Base-by-base conservation (phyloP, 2,888 invertebrate species). In the Drosophila conformis region DNA sequence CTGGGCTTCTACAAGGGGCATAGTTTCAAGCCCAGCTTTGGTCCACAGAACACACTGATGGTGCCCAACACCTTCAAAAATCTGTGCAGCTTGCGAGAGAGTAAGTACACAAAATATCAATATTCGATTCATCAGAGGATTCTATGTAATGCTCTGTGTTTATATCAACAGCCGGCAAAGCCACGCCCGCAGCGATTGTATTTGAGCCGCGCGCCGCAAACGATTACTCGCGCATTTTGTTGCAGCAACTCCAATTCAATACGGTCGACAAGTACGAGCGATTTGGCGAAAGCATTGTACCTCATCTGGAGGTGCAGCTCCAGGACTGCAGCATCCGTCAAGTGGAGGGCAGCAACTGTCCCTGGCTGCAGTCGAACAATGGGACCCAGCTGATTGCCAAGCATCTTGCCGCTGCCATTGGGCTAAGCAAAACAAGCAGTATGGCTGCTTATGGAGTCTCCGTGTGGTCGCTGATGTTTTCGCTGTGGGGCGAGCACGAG, bases 401-500 rank as follows among this genome's bases (percentile, higher is more conserved):
- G 11, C 95, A 96, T 78, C 93, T 95, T 33, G 92, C 93, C 49
- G 91, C 94, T 69, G 94, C 95, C 18, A 91, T 93, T 15, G 93
- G 93, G 71, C 83, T 94, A 31, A 76, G 88, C 27, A 83, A 90
- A 60, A 56, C 87, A 6, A 90, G 90, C 15, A 76, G 82, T 0
- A 77, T 89, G 11, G 91, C 91, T 59, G 90, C 84, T 31, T 93
- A 94, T 77, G 89, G 90, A 2, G 92, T 93, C 0, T 94, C 95
- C 64, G 95, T 96, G 7, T 97, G 96, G 96, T 94, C 95, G 18
- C 94, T 98, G 0, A 96, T 97, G 83, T 95, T 96, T 10, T 97
- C 98, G 0, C 94, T 98, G 11, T 98, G 98, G 98, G 98, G 97
- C 2, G 95, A 95, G 18, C 95, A 96, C 35, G 94, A 96, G 1